These are phyloP conservation scores for Acipenser ruthenus DNA, from an alignment of 2,797 vertebrate genomes.

Conservation along the genomic window DNA sequence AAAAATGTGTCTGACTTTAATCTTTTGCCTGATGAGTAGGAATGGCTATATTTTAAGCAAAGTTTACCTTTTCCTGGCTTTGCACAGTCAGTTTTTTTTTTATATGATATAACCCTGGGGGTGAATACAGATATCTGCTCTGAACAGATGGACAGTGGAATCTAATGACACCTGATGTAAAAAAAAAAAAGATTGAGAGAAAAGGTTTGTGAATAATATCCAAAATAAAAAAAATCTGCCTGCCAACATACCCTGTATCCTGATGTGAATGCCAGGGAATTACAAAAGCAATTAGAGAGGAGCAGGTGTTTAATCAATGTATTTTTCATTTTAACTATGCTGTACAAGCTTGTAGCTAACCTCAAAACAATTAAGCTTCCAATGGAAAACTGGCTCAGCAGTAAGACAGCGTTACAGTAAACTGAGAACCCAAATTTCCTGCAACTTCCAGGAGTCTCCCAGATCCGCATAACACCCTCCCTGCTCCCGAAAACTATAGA, in stretches of 20 bases:
- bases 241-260: not conserved
- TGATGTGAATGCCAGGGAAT: not conserved
- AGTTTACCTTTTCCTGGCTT: not conserved
- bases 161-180: not conserved
- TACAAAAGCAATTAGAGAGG: not conserved
- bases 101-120: not conserved
- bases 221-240: not conserved
- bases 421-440: too few species aligned
- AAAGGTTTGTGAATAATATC: constrained; percentile 1
- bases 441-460: too few species aligned
- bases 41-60: not conserved
- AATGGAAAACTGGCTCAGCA: too few species aligned
- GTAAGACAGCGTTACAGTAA: too few species aligned
- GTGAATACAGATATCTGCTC: not conserved
- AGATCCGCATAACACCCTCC: too few species aligned
- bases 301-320: not conserved
- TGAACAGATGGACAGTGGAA: not conserved
- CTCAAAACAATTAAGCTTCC: too few species aligned
- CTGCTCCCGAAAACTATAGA: too few species aligned
- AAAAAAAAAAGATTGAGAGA: not conserved
- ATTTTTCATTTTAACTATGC: not conserved
- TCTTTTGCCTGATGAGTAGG: too few species aligned
- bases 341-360: too few species aligned
- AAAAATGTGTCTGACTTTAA: too few species aligned
- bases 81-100: not conserved